phyloP scores from a whole-genome alignment of 1,140 invertebrate genomes.

The Euglossa dilemma region DNA sequence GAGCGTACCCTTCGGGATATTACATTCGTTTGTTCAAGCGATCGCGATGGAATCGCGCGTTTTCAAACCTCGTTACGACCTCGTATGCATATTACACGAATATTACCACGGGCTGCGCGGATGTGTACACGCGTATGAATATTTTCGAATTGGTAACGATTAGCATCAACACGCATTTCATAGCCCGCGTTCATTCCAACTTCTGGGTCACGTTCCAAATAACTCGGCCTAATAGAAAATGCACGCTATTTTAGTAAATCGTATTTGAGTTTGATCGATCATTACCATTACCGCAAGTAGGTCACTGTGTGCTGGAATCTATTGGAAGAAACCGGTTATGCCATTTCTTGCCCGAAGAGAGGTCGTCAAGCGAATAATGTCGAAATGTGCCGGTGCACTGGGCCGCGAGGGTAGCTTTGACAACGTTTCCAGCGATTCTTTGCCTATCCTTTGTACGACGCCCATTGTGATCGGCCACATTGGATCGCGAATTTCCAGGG shows the following conservation, averaged over 20 bases:
- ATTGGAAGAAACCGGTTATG: slow-evolving; percentile 38
- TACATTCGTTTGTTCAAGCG: background rate
- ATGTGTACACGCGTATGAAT: too few species aligned
- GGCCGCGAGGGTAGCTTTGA: background rate
- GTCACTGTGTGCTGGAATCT: slow-evolving; percentile 13
- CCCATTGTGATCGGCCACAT: background rate
- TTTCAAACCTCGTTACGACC: background rate
- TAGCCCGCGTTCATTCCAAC: background rate
- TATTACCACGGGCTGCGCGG: background rate
- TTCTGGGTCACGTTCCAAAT: slow-evolving; percentile 21
- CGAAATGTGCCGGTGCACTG: background rate
- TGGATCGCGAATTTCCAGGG: background rate
- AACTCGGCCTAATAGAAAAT: slow-evolving; percentile 27
- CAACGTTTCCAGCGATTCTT: slow-evolving; percentile 22
- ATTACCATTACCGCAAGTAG: slow-evolving; percentile 29
- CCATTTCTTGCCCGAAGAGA: slow-evolving; percentile 13
- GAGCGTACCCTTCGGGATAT: too few species aligned
- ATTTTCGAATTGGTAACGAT: background rate
- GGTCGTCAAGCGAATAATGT: slow-evolving; percentile 19
- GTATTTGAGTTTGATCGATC: slow-evolving; percentile 46
- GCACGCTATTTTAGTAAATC: slow-evolving; percentile 26
- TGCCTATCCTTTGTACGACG: background rate
- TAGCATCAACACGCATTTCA: background rate
- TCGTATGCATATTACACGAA: background rate
- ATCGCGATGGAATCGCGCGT: background rate